Conservation (phyloP, 2,797 vertebrate genomes). For the Lagorchestes hirsutus region DNA sequence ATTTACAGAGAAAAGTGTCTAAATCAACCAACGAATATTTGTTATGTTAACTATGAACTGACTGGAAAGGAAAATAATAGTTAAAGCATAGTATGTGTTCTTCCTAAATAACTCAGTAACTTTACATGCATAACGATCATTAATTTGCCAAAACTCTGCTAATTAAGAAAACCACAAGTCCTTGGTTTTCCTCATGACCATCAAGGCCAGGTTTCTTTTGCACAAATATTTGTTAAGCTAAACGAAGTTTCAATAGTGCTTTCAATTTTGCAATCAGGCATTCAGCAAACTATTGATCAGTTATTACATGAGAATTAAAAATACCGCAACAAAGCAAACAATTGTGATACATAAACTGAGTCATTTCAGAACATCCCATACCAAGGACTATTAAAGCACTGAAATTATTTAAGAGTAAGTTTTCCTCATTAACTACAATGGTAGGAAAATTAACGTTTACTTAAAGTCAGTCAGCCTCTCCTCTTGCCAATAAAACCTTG, state of each 20-base stretch:
- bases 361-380: not conserved
- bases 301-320: not conserved
- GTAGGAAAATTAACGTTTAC: not conserved
- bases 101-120: not conserved
- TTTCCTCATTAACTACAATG: not conserved
- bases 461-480: not conserved
- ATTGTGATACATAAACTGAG: not conserved
- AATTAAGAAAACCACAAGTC: not conserved
- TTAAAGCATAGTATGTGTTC: not conserved
- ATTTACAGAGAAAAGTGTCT: not conserved
- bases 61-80: not conserved
- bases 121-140: not conserved
- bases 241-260: not conserved
- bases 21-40: not conserved
- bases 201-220: not conserved
- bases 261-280: not conserved
- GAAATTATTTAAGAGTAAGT: not conserved
- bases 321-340: not conserved
- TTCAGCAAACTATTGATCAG: not conserved
- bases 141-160: not conserved
- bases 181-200: not conserved
- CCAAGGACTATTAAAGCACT: not conserved
- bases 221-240: not conserved
- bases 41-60: not conserved
- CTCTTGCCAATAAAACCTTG: not conserved